Conservation (phyloP, 1,140 invertebrate species). For the Heliconius hermathena region DNA sequence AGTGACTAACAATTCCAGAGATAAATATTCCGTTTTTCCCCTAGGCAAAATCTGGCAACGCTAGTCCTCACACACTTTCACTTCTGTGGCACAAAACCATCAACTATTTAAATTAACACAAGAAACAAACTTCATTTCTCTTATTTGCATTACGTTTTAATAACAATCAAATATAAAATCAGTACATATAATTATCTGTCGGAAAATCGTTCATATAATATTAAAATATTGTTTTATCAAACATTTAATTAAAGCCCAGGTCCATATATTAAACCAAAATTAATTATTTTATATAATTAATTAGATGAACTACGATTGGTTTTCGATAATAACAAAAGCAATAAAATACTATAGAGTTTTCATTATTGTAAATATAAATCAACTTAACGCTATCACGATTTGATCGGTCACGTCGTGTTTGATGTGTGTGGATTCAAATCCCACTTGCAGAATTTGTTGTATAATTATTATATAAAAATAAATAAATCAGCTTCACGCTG, state of each 20-base stretch:
- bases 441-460: not conserved
- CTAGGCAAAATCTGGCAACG: no score
- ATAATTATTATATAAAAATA: not conserved
- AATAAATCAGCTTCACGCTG: no score
- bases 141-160: no score
- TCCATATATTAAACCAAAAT: constrained; percentile 24
- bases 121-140: no score
- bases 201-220: constrained; percentile 1
- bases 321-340: constrained; percentile 16
- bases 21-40: no score
- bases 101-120: no score
- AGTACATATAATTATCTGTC: not conserved
- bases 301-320: constrained; percentile 20
- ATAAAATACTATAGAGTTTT: constrained; percentile 16
- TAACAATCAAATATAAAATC: not conserved
- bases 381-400: not conserved
- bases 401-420: not conserved
- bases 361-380: constrained; percentile 5
- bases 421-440: not conserved
- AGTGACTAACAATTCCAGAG: no score
- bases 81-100: no score
- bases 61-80: no score
- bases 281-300: constrained; percentile 21
- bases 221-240: constrained; percentile 26
- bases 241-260: constrained; percentile 16